Conservation (phyloP, 1,140 invertebrate genomes). For the Holotrichia oblita region DNA sequence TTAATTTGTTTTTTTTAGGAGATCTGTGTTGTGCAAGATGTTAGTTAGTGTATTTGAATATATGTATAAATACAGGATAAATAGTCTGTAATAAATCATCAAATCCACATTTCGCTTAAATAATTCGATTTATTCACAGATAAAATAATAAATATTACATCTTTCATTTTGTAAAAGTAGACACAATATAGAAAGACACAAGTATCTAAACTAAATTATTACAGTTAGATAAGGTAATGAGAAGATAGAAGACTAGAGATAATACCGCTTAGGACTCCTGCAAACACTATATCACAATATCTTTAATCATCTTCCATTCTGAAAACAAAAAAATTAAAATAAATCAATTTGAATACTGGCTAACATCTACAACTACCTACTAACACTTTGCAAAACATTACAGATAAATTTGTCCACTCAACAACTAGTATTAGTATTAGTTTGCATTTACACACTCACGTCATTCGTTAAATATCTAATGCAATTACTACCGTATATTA, state of each 20-base stretch:
- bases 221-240: conserved; percentile 2
- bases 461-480: background rate
- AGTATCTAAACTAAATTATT: conserved; percentile 10
- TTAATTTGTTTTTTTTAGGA: background rate
- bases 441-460: background rate
- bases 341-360: conserved; percentile 8
- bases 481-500: background rate
- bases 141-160: conserved; percentile 34
- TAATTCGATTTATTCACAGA: conserved; percentile 21
- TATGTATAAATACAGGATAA: background rate
- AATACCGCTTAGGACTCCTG: conserved; percentile 27
- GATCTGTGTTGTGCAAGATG: background rate
- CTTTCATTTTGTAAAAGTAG: conserved; percentile 23
- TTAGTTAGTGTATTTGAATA: background rate
- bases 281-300: conserved; percentile 34
- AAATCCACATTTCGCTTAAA: conserved; percentile 16
- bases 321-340: conserved; percentile 9
- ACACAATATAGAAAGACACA: conserved; percentile 32
- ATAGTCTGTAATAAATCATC: background rate
- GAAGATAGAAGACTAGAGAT: background rate
- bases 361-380: background rate
- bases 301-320: conserved; percentile 28
- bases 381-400: background rate
- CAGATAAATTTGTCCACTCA: background rate
- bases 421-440: background rate